Evolutionary conservation across 2,113 vertebrate species (phyloP).

Genomic region (Echinops telfairi): DNA sequence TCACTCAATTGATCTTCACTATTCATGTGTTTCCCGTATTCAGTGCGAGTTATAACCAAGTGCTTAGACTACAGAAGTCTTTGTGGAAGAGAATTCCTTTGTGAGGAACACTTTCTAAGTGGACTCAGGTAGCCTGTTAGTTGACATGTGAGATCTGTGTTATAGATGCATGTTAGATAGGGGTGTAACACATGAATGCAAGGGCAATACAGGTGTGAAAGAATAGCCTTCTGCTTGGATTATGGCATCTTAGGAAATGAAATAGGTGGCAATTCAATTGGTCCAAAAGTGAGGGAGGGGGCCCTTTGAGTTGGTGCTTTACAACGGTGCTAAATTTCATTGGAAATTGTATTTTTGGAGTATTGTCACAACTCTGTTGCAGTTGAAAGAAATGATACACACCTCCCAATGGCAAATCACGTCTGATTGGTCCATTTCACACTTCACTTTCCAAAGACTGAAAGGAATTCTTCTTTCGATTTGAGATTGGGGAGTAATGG

Average conservation of each 20-base stretch:
- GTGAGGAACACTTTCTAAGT: neutral
- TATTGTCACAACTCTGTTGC: neutral
- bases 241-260: neutral
- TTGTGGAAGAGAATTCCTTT: neutral
- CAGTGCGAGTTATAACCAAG: conserved; percentile 37
- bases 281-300: neutral
- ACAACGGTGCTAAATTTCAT: accelerated
- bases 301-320: neutral
- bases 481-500: neutral
- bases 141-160: neutral
- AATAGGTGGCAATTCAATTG: neutral
- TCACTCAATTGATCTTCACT: conserved; percentile 5
- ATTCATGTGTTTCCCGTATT: conserved; percentile 52
- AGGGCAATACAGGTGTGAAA: neutral
- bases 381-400: neutral
- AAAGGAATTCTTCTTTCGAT: neutral
- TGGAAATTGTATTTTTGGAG: neutral
- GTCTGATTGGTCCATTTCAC: neutral
- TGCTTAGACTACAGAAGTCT: conserved; percentile 47
- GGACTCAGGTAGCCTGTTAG: neutral
- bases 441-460: neutral
- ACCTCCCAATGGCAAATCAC: neutral
- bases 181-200: neutral
- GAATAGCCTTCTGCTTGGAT: neutral
- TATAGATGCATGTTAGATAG: neutral